Evolutionary conservation across 1,140 invertebrate species (phyloP).

Genomic region (Cydia strobilella): DNA sequence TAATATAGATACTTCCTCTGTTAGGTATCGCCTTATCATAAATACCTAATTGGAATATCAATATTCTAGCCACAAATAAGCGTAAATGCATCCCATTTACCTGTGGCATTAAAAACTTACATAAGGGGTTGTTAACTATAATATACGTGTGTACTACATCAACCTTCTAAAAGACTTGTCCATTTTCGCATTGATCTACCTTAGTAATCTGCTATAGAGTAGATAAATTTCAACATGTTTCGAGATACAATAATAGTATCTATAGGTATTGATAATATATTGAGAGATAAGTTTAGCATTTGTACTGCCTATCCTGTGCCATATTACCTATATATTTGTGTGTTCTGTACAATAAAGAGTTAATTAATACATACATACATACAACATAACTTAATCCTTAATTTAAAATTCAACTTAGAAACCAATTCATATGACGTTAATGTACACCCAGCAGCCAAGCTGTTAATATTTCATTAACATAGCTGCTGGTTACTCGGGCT

Average conservation of each 20-base stretch:
- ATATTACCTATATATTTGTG: no score
- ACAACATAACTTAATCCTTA: background rate
- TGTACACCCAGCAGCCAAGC: slow-evolving; percentile 7
- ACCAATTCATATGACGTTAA: slow-evolving; percentile 9
- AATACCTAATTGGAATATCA: slow-evolving; percentile 17
- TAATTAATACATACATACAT: background rate
- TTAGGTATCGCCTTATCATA: slow-evolving; percentile 14
- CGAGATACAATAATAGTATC: no score
- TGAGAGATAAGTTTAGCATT: no score
- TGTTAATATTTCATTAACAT: slow-evolving; percentile 32
- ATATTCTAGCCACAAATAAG: background rate
- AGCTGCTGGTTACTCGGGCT: slow-evolving; percentile 15
- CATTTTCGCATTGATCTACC: no score
- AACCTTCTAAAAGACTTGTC: no score
- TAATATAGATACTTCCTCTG: background rate
- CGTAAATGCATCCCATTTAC: background rate
- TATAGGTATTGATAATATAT: no score
- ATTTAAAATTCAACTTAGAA: background rate
- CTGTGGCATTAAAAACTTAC: background rate
- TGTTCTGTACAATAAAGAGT: background rate
- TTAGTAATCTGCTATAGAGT: no score
- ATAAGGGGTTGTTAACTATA: background rate
- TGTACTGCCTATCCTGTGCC: no score
- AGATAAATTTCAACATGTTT: no score
- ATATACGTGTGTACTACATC: background rate